These are phyloP conservation scores for Cremastinae sp. DNA, from an alignment of 2,888 invertebrate genomes.

Conservation along the genomic window DNA sequence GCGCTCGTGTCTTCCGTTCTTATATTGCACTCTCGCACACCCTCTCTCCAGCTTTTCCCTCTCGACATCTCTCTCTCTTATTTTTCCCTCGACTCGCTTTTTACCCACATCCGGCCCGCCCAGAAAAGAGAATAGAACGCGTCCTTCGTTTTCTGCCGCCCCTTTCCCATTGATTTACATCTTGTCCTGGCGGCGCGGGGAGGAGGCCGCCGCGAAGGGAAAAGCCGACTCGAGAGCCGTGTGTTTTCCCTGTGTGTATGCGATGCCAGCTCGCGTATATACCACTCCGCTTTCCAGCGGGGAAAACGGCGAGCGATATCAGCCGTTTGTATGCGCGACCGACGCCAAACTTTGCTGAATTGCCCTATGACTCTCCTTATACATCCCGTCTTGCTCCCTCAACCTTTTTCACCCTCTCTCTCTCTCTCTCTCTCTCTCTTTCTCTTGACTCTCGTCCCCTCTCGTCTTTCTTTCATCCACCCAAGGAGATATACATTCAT, in stretches of 20 bases:
- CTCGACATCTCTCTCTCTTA: slow-evolving; percentile 4
- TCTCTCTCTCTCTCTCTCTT: slow-evolving; percentile 34
- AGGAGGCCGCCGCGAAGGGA: slow-evolving; percentile 24
- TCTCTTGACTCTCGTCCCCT: too few species aligned
- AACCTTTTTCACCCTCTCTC: slow-evolving; percentile 21
- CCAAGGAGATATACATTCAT: slow-evolving; percentile 43
- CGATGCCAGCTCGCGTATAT: slow-evolving; percentile 8
- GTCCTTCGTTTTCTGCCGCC: slow-evolving; percentile 70
- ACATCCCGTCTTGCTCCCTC: slow-evolving; percentile 60
- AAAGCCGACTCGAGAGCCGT: slow-evolving; percentile 19
- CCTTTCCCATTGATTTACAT: slow-evolving; percentile 79
- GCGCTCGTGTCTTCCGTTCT: slow-evolving; percentile 25
- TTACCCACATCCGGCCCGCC: slow-evolving; percentile 32
- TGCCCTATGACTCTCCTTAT: slow-evolving; percentile 79
- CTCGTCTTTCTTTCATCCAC: slow-evolving; percentile 62
- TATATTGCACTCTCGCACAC: slow-evolving; percentile 46
- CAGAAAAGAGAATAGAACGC: slow-evolving; percentile 63
- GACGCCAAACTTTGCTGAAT: slow-evolving; percentile 80
- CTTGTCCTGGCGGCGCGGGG: slow-evolving; percentile 72
- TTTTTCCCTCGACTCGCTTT: slow-evolving; percentile 44
- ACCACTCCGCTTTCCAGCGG: slow-evolving; percentile 33
- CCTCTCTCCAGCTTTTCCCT: slow-evolving; percentile 25
- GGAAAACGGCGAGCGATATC: slow-evolving; percentile 72
- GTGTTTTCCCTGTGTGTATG: slow-evolving; percentile 19
- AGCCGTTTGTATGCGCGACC: slow-evolving; percentile 80